These are phyloP conservation scores for Esperia sulphurella DNA, from an alignment of 2,888 invertebrate species.

Conservation along the genomic window DNA sequence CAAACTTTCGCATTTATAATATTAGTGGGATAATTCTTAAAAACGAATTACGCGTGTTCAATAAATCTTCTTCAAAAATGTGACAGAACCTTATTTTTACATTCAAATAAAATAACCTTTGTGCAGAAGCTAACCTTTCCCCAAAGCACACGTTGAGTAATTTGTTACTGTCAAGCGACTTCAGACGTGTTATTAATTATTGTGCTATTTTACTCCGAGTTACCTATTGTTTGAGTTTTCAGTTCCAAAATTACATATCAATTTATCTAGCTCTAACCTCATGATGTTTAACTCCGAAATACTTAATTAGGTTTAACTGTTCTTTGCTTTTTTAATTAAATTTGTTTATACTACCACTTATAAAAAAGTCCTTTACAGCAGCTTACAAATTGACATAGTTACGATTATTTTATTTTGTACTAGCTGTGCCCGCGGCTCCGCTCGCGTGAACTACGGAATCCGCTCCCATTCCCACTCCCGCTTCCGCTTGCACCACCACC, in stretches of 20 bases:
- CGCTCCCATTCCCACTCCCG: too few relatives aligned
- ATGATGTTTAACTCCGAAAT: not conserved
- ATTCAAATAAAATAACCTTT: not conserved
- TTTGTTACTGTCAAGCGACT: conserved; percentile 1
- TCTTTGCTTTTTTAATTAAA: too few relatives aligned
- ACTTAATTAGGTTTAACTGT: too few relatives aligned
- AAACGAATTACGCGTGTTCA: not conserved
- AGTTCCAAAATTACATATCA: not conserved
- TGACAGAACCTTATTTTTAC: not conserved
- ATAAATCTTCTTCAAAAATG: not conserved
- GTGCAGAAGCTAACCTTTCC: not conserved
- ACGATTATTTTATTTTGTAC: too few relatives aligned
- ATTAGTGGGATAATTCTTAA: too few relatives aligned
- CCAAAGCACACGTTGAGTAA: not conserved
- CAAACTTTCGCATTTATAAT: too few relatives aligned
- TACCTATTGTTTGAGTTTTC: conserved; percentile 1
- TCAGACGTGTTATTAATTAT: not conserved
- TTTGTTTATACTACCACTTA: too few relatives aligned
- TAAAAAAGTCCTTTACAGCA: too few relatives aligned
- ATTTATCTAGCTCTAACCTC: not conserved
- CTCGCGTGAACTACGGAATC: too few relatives aligned
- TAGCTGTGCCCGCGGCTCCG: too few relatives aligned
- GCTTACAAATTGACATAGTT: too few relatives aligned
- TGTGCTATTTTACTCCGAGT: not conserved
- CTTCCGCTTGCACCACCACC: too few relatives aligned